phyloP scores from a whole-genome alignment of 2,797 vertebrate species.

The Sciaenops ocellatus region DNA sequence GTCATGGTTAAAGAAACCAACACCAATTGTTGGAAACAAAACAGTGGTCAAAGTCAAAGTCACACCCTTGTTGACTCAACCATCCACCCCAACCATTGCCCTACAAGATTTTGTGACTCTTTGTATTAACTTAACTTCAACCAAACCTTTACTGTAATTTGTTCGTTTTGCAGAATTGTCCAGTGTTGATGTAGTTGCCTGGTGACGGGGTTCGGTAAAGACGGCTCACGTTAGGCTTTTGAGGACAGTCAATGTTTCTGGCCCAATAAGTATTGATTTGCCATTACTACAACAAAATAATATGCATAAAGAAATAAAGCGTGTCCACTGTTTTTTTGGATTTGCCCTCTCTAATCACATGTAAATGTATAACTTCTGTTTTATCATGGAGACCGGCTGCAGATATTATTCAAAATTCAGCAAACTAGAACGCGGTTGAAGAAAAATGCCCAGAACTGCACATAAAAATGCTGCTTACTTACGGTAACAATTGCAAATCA shows the following conservation, averaged over 20 bases:
- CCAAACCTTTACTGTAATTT: too few species aligned
- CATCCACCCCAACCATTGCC: not conserved
- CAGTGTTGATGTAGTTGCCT: not conserved
- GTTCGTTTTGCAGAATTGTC: not conserved
- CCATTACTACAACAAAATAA: not conserved
- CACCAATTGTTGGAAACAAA: too few species aligned
- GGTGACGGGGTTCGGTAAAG: not conserved
- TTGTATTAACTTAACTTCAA: too few species aligned
- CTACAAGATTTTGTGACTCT: not conserved
- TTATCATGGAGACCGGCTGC: not conserved
- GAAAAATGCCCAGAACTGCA: not conserved
- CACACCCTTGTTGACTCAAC: not conserved
- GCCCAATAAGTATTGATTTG: too few species aligned
- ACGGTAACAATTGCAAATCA: conserved; percentile 18
- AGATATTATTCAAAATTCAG: conserved; percentile 11
- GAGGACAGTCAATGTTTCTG: not conserved
- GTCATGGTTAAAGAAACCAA: not conserved
- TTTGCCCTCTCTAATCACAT: not conserved
- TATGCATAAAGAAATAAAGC: not conserved
- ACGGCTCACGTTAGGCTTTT: not conserved
- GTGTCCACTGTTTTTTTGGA: not conserved
- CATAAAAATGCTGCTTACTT: conserved; percentile 8
- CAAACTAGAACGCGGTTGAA: not conserved
- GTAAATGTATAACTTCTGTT: conserved; percentile 12
- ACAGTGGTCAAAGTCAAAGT: not conserved